A percentile compares a stretch with the other conserved stretches of the same genome.
phyloP scores from a whole-genome alignment of 2,113 vertebrate genomes.

The Caranx melampygus region DNA sequence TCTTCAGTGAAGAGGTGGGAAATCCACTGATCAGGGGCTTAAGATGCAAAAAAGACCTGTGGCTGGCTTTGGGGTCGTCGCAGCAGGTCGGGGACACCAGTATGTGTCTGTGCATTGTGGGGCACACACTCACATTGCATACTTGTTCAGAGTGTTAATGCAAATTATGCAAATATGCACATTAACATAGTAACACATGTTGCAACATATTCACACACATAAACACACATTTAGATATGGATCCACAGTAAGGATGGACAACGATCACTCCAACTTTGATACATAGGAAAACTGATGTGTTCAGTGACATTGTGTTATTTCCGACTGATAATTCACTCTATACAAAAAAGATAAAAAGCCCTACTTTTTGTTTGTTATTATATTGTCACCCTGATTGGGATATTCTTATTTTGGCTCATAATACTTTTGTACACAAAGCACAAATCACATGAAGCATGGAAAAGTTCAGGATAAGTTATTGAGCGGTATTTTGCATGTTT shows the following conservation, averaged over 20 bases:
- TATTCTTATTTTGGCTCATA: neutral
- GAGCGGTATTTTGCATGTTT: neutral
- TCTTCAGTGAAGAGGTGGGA: conserved; percentile 80
- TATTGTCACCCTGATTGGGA: neutral
- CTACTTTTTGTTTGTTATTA: neutral
- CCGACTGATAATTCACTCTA: no score
- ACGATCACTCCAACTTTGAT: neutral
- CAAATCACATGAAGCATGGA: neutral
- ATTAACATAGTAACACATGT: neutral
- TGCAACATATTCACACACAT: neutral
- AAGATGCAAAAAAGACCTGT: conserved; percentile 74
- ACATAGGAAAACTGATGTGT: neutral
- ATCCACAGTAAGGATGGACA: no score
- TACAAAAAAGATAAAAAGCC: no score
- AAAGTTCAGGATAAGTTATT: neutral
- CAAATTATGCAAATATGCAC: conserved; percentile 28
- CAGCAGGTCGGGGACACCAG: conserved; percentile 65
- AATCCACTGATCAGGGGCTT: conserved; percentile 81
- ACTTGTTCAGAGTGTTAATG: conserved; percentile 22
- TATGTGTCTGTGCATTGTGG: conserved; percentile 37
- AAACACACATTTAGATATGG: neutral
- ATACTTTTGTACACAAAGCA: neutral
- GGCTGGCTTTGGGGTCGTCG: conserved; percentile 56
- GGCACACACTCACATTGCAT: conserved; percentile 20
- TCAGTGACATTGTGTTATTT: neutral